These are phyloP conservation scores for Selenia dentaria DNA, from an alignment of 2,888 invertebrate genomes.

Conservation along the genomic window DNA sequence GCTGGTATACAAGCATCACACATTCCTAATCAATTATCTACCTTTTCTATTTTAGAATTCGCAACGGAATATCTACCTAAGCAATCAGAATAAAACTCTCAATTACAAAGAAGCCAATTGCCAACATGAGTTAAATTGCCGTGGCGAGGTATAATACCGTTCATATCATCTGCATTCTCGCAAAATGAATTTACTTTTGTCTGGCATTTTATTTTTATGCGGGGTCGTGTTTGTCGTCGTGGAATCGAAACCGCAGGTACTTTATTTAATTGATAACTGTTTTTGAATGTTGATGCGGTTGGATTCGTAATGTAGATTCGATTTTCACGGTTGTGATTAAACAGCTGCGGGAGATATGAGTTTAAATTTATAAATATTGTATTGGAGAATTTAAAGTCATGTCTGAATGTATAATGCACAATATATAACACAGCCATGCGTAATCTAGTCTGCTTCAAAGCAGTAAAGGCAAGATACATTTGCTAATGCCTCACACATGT, in stretches of 20 bases:
- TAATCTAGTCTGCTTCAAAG: no score
- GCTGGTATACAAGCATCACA: background rate
- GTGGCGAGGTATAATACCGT: conserved; percentile 13
- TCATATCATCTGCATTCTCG: background rate
- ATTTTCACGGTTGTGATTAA: conserved; percentile 6
- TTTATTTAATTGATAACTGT: background rate
- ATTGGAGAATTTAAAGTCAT: no score
- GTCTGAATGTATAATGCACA: no score
- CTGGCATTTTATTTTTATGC: conserved; percentile 37
- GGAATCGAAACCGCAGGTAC: conserved; percentile 51
- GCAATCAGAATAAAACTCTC: conserved; percentile 28
- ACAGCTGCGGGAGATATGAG: background rate
- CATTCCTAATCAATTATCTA: background rate
- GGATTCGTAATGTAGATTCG: background rate
- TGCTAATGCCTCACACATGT: no score
- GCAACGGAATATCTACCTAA: conserved; percentile 2
- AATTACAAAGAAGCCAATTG: conserved; percentile 15
- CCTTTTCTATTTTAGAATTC: conserved; percentile 13
- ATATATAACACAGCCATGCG: no score
- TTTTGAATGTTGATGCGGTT: background rate
- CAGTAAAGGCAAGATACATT: no score
- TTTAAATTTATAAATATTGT: conserved; percentile 3
- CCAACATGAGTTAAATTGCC: conserved; percentile 25
- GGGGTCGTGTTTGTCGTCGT: conserved; percentile 26
- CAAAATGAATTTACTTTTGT: conserved; percentile 40